Evolutionary conservation across 2,888 invertebrate genomes (phyloP).

Genomic region (Imbricaverruca yamaguchii): DNA sequence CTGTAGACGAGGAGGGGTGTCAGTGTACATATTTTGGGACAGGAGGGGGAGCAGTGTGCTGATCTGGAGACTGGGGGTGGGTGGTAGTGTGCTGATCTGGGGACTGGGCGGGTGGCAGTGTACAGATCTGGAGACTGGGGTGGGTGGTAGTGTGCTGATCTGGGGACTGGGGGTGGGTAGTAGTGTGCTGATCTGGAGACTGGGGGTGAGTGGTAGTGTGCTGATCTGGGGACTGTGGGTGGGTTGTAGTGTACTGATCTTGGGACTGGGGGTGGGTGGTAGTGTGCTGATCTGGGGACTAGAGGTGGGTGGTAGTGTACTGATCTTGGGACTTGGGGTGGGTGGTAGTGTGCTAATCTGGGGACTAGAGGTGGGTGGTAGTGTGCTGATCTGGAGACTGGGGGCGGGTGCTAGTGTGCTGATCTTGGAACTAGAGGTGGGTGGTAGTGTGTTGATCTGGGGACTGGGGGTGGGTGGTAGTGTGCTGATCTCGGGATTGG

Average conservation of each 20-base stretch:
- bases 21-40: not conserved
- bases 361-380: no score
- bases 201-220: not conserved
- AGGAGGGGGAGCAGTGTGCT: not conserved
- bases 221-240: no score
- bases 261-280: not conserved
- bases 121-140: slow-evolving; percentile 39
- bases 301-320: no score
- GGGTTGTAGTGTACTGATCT: not conserved
- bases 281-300: no score
- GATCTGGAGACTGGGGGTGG: not conserved
- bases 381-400: not conserved
- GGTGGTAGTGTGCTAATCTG: not conserved
- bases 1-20: not conserved
- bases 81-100: not conserved
- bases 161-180: not conserved
- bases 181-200: not conserved
- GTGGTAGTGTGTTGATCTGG: not conserved
- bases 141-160: not conserved
- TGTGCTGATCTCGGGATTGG: no score
- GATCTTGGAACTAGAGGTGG: no score
- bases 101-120: slow-evolving; percentile 45
- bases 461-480: not conserved
- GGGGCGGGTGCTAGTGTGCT: not conserved
- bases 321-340: not conserved